These are phyloP conservation scores for Dermolepida albohirtum DNA, from an alignment of 2,888 invertebrate species.

Conservation along the genomic window DNA sequence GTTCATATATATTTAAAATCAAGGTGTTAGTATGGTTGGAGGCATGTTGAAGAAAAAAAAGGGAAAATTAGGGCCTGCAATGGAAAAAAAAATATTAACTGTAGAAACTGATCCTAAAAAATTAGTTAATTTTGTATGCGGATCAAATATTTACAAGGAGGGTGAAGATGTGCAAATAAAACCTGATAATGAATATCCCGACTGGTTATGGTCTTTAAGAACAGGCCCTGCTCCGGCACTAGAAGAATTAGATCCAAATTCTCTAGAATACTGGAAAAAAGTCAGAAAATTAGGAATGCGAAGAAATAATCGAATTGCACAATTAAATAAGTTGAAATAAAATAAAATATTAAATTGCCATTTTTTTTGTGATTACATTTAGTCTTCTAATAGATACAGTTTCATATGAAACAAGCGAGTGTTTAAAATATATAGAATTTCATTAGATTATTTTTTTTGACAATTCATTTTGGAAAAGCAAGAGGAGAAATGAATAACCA, in stretches of 20 bases:
- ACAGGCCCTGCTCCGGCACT: conserved; percentile 74
- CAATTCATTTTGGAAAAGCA: too few relatives aligned
- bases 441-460: too few relatives aligned
- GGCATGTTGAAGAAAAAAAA: conserved; percentile 71
- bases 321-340: conserved; percentile 69
- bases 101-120: conserved; percentile 87
- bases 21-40: conserved; percentile 62
- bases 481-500: too few relatives aligned
- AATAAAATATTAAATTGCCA: conserved; percentile 9
- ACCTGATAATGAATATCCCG: conserved; percentile 87
- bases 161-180: conserved; percentile 84
- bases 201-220: conserved; percentile 88
- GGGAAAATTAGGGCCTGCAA: conserved; percentile 71
- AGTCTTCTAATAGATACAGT: background rate
- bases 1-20: conserved; percentile 38
- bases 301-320: conserved; percentile 73
- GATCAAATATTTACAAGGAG: conserved; percentile 83
- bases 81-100: conserved; percentile 80
- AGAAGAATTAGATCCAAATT: conserved; percentile 81
- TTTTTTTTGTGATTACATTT: background rate
- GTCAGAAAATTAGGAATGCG: conserved; percentile 74
- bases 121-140: conserved; percentile 83
- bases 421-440: too few relatives aligned
- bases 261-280: conserved; percentile 85
- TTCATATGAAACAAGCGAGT: too few relatives aligned